A percentile compares a stretch with the other conserved stretches of the same genome.
Conservation (phyloP, 2,113 vertebrate genomes). For the Leuciscus idus region DNA sequence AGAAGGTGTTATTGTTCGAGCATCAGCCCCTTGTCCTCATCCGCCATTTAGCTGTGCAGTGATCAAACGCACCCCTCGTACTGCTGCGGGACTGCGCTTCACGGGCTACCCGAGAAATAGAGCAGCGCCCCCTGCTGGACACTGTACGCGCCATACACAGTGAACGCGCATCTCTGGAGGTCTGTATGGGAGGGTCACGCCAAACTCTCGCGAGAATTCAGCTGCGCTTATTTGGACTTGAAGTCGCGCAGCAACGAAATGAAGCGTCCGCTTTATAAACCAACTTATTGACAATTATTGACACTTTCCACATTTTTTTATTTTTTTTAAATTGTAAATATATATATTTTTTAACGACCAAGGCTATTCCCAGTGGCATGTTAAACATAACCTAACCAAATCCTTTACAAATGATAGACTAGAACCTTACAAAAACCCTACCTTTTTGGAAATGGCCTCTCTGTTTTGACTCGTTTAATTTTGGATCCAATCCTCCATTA, state of each 20-base stretch:
- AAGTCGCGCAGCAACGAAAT: not conserved
- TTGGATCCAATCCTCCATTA: too few species aligned
- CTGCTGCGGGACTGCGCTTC: slow-evolving; percentile 55
- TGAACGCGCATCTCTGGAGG: slow-evolving; percentile 13
- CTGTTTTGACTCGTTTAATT: too few species aligned
- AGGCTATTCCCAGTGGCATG: too few species aligned
- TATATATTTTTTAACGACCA: too few species aligned
- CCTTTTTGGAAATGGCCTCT: too few species aligned
- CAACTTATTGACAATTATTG: not conserved
- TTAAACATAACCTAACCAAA: too few species aligned
- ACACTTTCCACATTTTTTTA: not conserved
- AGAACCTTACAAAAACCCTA: too few species aligned
- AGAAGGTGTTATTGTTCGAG: slow-evolving; percentile 78
- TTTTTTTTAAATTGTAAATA: too few species aligned
- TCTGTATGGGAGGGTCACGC: not conserved
- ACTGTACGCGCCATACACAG: not conserved
- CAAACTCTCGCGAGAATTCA: not conserved
- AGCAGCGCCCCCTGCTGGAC: slow-evolving; percentile 64
- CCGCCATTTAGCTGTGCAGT: slow-evolving; percentile 83
- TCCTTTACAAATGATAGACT: too few species aligned
- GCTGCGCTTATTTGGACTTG: too few species aligned
- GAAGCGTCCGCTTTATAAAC: not conserved
- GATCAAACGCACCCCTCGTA: slow-evolving; percentile 83
- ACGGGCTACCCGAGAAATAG: not conserved
- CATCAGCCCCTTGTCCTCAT: slow-evolving; percentile 71